Base-by-base conservation (phyloP, 2,113 vertebrate species). In the Sialia sialis region DNA sequence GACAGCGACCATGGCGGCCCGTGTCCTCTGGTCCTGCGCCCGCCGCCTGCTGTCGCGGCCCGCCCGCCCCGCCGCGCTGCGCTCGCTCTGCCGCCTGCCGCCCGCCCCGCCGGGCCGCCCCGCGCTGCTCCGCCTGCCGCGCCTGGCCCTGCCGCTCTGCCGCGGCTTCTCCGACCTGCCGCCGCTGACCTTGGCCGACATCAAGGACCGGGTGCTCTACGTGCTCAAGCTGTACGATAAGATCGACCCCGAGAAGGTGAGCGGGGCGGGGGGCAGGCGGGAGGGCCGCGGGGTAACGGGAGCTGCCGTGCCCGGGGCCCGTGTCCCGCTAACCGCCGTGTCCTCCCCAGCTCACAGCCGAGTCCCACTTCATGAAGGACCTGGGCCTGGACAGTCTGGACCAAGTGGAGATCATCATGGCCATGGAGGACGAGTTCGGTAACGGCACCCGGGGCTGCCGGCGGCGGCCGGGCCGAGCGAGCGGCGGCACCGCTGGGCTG, bases 371-470 rank as follows among this genome's bases (percentile, higher is more conserved):
- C 94, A 99, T 99, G 98, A 99, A 99, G 83, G 99, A 99, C 93
- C 97, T 99, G 97, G 99, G 99, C 29, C 94, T 99, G 97, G 99
- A 99, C 98, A 99, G 99, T 89, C 96, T 99, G 97, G 99, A 99
- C 98, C 99, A 99, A 97, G 99, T 99, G 96, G 99, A 99, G 95
- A 99, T 99, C 90, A 99, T 99, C 96, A 99, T 99, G 99, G 99
- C 99, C 67, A 99, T 99, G 99, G 99, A 99, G 79, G 99, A 99
- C 6, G 99, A 99, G 88, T 99, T 99, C 60, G 99, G 99, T 99
- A 98, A 79, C 66, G 58, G 25, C 19, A 10, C 46, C 54, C 4
- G 48, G n/a, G 32, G 8, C 72, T 7, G 44, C 44, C 44, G 44
- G 44, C 5, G 46, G 46, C 21, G 46, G n/a, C 62, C 27, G 32